Evolutionary conservation across 2,113 vertebrate genomes (phyloP).

Genomic region (western clawed frog (Xenopus tropicalis)): DNA sequence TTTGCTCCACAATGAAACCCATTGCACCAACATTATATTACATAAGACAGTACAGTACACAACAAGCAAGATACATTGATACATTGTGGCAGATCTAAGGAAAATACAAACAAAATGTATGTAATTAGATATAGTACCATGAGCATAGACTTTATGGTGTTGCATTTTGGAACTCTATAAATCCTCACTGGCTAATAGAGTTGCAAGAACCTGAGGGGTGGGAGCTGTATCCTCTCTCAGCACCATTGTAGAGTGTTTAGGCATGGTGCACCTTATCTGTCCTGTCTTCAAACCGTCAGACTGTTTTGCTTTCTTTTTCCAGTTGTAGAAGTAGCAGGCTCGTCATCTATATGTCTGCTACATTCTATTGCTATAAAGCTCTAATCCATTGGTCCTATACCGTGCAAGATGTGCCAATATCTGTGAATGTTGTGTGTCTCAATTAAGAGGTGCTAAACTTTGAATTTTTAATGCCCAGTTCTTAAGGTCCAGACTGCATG

Average conservation of each 20-base stretch:
- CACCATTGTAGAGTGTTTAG: not conserved
- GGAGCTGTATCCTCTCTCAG: too few relatives aligned
- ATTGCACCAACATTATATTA: too few relatives aligned
- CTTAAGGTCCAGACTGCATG: not conserved
- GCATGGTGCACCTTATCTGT: not conserved
- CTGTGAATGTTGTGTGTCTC: not conserved
- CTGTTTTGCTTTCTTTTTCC: not conserved
- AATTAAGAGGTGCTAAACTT: slow-evolving; percentile 1
- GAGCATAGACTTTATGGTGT: too few relatives aligned
- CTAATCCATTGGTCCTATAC: not conserved
- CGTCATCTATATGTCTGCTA: not conserved
- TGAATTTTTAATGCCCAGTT: not conserved
- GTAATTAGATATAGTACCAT: too few relatives aligned
- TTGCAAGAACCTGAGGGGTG: too few relatives aligned
- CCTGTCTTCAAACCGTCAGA: not conserved
- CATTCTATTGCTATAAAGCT: not conserved
- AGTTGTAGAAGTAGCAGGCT: not conserved
- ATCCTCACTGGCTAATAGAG: too few relatives aligned
- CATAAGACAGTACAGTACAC: too few relatives aligned
- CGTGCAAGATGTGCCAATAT: not conserved
- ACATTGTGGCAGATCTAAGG: too few relatives aligned
- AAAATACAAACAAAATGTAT: too few relatives aligned
- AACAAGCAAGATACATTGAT: too few relatives aligned
- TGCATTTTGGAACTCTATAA: too few relatives aligned
- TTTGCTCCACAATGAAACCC: not conserved